Base-by-base conservation (phyloP, 2,797 vertebrate species). In the Pteronotus mesoamericanus region DNA sequence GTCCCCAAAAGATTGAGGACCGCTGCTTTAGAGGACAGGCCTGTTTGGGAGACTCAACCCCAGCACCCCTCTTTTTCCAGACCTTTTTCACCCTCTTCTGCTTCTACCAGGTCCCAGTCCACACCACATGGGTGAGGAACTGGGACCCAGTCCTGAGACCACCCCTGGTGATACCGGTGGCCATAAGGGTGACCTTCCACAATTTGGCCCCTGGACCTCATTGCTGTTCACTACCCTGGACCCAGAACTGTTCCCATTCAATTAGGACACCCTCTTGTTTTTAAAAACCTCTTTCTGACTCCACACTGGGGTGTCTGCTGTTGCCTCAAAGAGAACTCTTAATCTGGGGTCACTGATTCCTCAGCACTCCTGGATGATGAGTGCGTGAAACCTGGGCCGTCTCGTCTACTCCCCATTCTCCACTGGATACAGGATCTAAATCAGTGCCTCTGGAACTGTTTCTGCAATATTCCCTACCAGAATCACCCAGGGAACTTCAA, bases 381-480 rank as follows among this genome's bases (percentile, higher is more conserved):
- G 32, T 44, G n/a, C 14, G 18, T 42, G 64, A 82, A 22, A 37
- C 12, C 61, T 24, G 37, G 6, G 39, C 53, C 37, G 37, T n/a
- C 66, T 51, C 18, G 19, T 18, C 59, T 39, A 75, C 2, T 3
- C 5, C 12, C 15, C 2, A 29, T 9, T 42, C 34, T 39, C 7
- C 39, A 15, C 11, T 9, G 71, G 68, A 80, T 19, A 66, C n/a
- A 46, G 46, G 6, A 39, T 24, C 22, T 72, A 11, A 59, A 46
- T 18, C 37, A 26, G 42, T 11, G 51, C 15, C 32, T 89, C 37
- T 29, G 39, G 72, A 86, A 32, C 37, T 57, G 15, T 32, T 78
- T 89, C 53, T 77, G 61, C 80, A 92, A 79, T 68, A 68, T 42
- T 86, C 55, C 69, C 78, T 8, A 74, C 24, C 51, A 79, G 69